These are phyloP conservation scores for Lithophane socia DNA, from an alignment of 2,888 invertebrate species.

Conservation along the genomic window DNA sequence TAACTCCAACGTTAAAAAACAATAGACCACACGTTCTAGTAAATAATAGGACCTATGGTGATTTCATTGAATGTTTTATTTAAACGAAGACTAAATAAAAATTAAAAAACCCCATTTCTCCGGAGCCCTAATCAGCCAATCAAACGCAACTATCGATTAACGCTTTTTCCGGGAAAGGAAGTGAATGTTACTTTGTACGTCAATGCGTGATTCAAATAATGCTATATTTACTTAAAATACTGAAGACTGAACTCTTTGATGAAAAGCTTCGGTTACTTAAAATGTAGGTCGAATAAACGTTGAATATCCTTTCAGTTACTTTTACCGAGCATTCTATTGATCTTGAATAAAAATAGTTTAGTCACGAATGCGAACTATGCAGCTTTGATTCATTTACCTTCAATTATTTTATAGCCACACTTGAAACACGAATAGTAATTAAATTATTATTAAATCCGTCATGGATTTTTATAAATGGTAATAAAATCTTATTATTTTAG, in stretches of 20 bases:
- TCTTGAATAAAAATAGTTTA: slow-evolving; percentile 50
- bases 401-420: slow-evolving; percentile 30
- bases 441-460: slow-evolving; percentile 28
- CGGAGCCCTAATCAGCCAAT: slow-evolving; percentile 41
- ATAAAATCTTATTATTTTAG: slow-evolving; percentile 20
- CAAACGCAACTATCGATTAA: slow-evolving; percentile 50
- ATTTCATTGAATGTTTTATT: neutral
- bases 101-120: neutral
- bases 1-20: neutral
- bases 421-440: slow-evolving; percentile 37
- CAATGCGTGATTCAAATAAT: slow-evolving; percentile 71
- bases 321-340: slow-evolving; percentile 48
- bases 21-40: neutral
- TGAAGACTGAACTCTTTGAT: slow-evolving; percentile 65
- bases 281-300: slow-evolving; percentile 67
- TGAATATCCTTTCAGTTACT: slow-evolving; percentile 54
- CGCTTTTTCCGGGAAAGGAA: slow-evolving; percentile 70
- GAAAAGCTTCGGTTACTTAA: slow-evolving; percentile 61
- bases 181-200: slow-evolving; percentile 67
- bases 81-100: neutral
- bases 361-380: slow-evolving; percentile 42
- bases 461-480: slow-evolving; percentile 19
- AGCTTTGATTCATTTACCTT: slow-evolving; percentile 18
- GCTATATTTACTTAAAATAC: slow-evolving; percentile 69
- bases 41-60: neutral